Evolutionary conservation across 2,113 vertebrate genomes (phyloP), one percentile per base, ranked within the genome.

Genomic region (Ciconia maguari): DNA sequence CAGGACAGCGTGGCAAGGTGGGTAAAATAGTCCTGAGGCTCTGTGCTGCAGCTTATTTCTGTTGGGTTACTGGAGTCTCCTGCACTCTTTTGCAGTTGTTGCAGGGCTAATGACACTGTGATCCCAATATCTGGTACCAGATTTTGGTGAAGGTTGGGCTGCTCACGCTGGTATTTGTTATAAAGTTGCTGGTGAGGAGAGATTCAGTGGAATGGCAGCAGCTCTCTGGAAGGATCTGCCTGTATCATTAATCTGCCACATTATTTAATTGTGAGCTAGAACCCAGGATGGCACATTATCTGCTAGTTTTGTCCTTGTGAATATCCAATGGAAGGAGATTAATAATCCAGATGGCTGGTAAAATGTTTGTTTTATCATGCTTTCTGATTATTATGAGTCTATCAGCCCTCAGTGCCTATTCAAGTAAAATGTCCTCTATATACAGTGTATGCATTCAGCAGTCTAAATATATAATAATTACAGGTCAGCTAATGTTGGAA

Each of bases 401-500:
- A 29, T 90, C 68, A 44, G 61, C 68, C 55, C 83, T 84, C 15
- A 3, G 89, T 38, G 65, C 87, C 52, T 89, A 4, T 44, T 91
- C 16, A 51, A 64, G 93, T 69, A 11, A 71, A 51, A 48, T 52
- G 49, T 48, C 36, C 52, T 89, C 38, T 82, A 8, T 41, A 19
- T 48, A 6, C 69, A 87, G 83, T 10, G 66, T 36, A 18, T 76
- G 89, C 49, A 2, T 46, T 62, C 83, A 54, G 88, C 88, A 83
- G 66, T 32, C 68, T 61, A 54, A 77, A 83, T 61, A 49, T 90
- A 61, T 54, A 66, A 5, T 83, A 54, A 88, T 29, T 87, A 52
- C 81, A 58, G 93, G 92, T 91, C 93, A 69, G 80, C 87, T 88
- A 38, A 2, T 54, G 93, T 15, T 95, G 87, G 92, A 81, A 32